Conservation (phyloP, 2,797 vertebrate species). For the Aplochiton taeniatus region DNA sequence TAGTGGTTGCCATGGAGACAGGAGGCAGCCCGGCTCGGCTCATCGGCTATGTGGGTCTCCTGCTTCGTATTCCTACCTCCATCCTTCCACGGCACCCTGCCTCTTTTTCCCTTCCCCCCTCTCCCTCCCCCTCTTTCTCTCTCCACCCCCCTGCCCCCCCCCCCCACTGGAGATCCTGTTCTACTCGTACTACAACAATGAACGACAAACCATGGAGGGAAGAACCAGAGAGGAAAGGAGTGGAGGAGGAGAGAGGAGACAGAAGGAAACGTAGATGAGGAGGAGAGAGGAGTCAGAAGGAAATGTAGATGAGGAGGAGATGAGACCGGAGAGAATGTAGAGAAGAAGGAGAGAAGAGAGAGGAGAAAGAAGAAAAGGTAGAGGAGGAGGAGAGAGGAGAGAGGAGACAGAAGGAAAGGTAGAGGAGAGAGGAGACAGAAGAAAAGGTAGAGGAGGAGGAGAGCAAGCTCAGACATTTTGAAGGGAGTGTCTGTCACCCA, state of each 20-base stretch:
- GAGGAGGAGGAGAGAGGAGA: neutral
- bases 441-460: neutral
- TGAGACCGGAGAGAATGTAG: neutral
- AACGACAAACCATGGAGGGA: neutral
- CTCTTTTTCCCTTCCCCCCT: neutral
- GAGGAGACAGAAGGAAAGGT: neutral
- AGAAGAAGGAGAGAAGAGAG: neutral
- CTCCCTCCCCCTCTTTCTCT: neutral
- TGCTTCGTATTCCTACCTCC: constrained; percentile 5
- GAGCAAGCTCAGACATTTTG: neutral
- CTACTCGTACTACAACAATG: constrained; percentile 10
- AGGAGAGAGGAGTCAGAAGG: constrained; percentile 9
- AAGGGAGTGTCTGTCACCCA: neutral
- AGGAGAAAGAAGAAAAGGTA: neutral
- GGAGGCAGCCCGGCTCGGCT: constrained; percentile 21
- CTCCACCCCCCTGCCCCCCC: neutral
- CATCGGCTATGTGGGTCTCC: constrained; percentile 6
- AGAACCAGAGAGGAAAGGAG: neutral
- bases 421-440: neutral
- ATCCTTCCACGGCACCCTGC: neutral
- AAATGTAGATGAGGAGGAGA: neutral
- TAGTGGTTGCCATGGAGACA: constrained; percentile 61
- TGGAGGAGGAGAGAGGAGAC: neutral
- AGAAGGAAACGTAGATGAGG: neutral
- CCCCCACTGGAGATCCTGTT: neutral